Evolutionary conservation across 64 coral and sea anemone species (phyloP), one percentile per base, ranked within the genome.

Genomic region (Montipora foliosa): DNA sequence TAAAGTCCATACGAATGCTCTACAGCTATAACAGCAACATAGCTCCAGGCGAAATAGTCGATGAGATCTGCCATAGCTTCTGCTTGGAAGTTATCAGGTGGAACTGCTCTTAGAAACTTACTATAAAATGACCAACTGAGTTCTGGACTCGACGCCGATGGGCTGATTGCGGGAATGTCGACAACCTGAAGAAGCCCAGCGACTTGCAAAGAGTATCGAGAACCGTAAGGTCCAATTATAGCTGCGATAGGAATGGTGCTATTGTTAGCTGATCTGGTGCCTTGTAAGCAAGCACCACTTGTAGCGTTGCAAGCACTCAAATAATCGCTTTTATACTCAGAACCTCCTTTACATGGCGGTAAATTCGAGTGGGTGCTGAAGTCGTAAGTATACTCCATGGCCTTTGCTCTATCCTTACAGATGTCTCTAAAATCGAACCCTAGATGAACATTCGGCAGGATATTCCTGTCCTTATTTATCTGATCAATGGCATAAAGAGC

Each of bases 51-150:
- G 74, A 95, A 95, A 53, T 88, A 53, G 12, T 91, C 94, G 53
- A 95, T 95, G 2, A 95, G 62, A 61, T 92, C 82, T 9, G 94
- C 94, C 94, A 95, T 95, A 17, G 94, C 94, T 73, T 72, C 79
- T 12, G 94, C 89, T 95, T 95, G 94, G 29, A 87, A 87, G 10
- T 60, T 47, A 88, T 95, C 94, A 4, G 94, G 83, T 29, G 94
- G 84, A 29, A 92, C 83, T 5, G 94, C 87, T 62, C 89, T 25
- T 11, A 87, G 60, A 53, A 93, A 93, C 62, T 93, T 79, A 2
- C 61, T 72, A 46, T 93, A 93, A 80, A 93, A 93, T 2, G 74
- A 14, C 83, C 77, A 79, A 45, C 94, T 95, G 3, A 95, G 83
- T 47, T 95, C 94, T 80, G 80, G 68, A 59, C 94, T 95, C 20